These are phyloP conservation scores for Antitype chi DNA, from an alignment of 2,888 invertebrate genomes.

Conservation along the genomic window DNA sequence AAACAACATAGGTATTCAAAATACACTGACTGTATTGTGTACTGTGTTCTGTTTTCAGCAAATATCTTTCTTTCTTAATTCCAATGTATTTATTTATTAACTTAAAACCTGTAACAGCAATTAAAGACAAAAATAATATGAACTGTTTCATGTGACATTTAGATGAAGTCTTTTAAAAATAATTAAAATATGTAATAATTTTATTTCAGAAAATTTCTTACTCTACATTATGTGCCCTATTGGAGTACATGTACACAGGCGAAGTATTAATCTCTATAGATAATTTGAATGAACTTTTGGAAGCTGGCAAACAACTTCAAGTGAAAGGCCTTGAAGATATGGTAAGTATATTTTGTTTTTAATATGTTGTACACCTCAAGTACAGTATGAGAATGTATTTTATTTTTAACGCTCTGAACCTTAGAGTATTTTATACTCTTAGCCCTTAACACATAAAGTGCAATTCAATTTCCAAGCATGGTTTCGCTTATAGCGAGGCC, in stretches of 20 bases:
- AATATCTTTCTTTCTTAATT: neutral
- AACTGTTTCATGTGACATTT: neutral
- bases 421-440: neutral
- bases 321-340: constrained; percentile 83
- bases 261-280: constrained; percentile 81
- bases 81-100: neutral
- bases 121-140: neutral
- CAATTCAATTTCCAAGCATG: neutral
- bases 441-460: too few relatives aligned
- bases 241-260: constrained; percentile 86
- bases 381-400: neutral
- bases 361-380: neutral
- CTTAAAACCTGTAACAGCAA: neutral
- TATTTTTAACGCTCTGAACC: neutral
- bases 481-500: neutral
- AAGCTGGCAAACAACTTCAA: constrained; percentile 83
- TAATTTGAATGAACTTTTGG: constrained; percentile 76
- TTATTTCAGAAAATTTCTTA: constrained; percentile 82
- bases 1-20: neutral
- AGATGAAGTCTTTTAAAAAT: neutral
- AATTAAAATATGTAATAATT: neutral
- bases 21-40: neutral
- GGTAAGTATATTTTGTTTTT: constrained; percentile 67
- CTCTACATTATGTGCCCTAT: constrained; percentile 77
- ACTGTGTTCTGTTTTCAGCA: neutral